phyloP scores from a whole-genome alignment of 2,797 vertebrate species.

The Aeoliscus strigatus region DNA sequence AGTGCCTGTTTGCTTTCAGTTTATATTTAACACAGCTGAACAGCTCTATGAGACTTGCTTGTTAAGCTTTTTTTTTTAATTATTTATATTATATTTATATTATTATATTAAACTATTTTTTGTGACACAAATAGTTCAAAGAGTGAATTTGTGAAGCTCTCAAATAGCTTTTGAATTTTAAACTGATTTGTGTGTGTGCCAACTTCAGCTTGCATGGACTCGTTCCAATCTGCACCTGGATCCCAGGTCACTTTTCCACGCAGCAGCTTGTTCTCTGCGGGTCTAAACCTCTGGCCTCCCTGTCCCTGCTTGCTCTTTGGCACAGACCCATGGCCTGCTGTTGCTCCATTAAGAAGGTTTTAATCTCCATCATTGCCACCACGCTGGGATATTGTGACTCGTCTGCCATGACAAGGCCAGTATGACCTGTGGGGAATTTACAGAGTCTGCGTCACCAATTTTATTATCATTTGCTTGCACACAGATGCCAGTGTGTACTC shows the following conservation, averaged over 20 bases:
- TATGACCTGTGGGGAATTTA: slow-evolving; percentile 33
- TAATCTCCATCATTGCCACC: slow-evolving; percentile 52
- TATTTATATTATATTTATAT: too few species aligned
- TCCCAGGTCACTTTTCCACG: slow-evolving; percentile 54
- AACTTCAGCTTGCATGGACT: background rate
- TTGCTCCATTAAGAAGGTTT: slow-evolving; percentile 40
- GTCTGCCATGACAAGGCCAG: slow-evolving; percentile 37
- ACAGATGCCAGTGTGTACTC: slow-evolving; percentile 30
- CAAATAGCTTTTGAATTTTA: too few species aligned
- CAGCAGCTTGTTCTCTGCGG: slow-evolving; percentile 19
- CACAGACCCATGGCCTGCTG: slow-evolving; percentile 27
- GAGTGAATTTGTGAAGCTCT: too few species aligned
- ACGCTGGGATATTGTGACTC: slow-evolving; percentile 51
- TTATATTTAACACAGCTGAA: slow-evolving; percentile 35
- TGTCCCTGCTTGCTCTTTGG: slow-evolving; percentile 32
- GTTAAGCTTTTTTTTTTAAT: too few species aligned
- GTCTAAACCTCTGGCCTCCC: slow-evolving; percentile 33
- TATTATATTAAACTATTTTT: too few species aligned
- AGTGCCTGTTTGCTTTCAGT: slow-evolving; percentile 36
- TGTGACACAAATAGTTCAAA: too few species aligned
- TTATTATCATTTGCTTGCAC: slow-evolving; percentile 56
- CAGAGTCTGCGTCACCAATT: slow-evolving; percentile 41
- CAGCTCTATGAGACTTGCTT: slow-evolving; percentile 8
- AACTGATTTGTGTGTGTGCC: background rate
- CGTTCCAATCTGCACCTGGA: slow-evolving; percentile 6